Evolutionary conservation across 2,113 vertebrate genomes (phyloP).

Genomic region (Apodemus sylvaticus): DNA sequence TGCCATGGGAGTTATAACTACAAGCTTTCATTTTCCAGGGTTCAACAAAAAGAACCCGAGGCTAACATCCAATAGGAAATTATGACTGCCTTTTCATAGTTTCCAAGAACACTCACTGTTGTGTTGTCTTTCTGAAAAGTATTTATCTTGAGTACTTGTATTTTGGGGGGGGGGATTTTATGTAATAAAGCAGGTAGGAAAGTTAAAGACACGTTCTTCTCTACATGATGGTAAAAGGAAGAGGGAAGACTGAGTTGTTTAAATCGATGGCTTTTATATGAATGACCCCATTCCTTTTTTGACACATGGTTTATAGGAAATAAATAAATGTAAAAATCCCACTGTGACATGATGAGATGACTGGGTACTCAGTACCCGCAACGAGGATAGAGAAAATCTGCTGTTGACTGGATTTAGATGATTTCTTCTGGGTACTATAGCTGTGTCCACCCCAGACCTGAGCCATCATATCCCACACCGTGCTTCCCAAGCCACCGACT

Average conservation of each 20-base stretch:
- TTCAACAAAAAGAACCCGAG: slow-evolving; percentile 28
- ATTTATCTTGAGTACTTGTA: neutral
- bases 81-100: slow-evolving; percentile 9
- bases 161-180: slow-evolving; percentile 2
- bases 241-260: neutral
- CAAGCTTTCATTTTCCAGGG: neutral
- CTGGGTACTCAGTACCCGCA: neutral
- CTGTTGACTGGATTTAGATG: neutral
- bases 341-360: slow-evolving; percentile 26
- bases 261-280: neutral
- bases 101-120: slow-evolving; percentile 1
- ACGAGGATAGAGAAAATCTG: neutral
- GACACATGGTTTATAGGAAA: slow-evolving; percentile 14
- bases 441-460: neutral
- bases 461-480: neutral
- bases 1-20: neutral
- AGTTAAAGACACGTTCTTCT: neutral
- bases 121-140: neutral
- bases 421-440: slow-evolving; percentile 15
- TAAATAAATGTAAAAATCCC: slow-evolving; percentile 34
- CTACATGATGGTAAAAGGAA: neutral
- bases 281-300: slow-evolving; percentile 26
- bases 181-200: neutral
- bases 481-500: neutral
- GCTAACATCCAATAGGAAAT: slow-evolving; percentile 11